Evolutionary conservation across 2,888 invertebrate species (phyloP).

Genomic region (Drosophila nr. fundita): DNA sequence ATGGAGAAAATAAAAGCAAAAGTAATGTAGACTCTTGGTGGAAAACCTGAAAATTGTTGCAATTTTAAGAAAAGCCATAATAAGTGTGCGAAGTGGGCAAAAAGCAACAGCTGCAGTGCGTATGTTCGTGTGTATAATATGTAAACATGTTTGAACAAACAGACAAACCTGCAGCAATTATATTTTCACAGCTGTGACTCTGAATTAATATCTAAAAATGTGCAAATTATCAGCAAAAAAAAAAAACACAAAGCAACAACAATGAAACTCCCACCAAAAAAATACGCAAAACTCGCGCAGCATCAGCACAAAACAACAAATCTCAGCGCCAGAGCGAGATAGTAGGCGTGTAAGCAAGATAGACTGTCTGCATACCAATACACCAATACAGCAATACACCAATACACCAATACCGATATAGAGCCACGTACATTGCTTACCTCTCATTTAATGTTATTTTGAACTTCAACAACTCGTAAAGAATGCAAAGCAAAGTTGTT

Average conservation of each 20-base stretch:
- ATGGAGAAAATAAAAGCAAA: conserved; percentile 39
- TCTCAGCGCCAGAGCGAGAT: conserved; percentile 2
- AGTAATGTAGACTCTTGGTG: conserved; percentile 18
- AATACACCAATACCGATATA: conserved; percentile 17
- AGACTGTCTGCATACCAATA: conserved; percentile 23
- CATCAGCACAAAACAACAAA: conserved; percentile 41
- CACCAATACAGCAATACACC: not conserved
- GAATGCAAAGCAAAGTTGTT: conserved; percentile 45
- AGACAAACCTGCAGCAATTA: not conserved
- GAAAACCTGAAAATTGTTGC: conserved; percentile 55
- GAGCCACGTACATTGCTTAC: conserved; percentile 50
- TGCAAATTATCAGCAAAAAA: conserved; percentile 45
- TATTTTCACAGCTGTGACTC: conserved; percentile 8
- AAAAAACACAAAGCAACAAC: conserved; percentile 19
- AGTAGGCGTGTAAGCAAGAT: conserved; percentile 3
- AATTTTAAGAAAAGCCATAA: conserved; percentile 54
- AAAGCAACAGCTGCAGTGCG: conserved; percentile 23
- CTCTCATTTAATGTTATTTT: conserved; percentile 33
- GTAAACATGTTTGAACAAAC: conserved; percentile 24
- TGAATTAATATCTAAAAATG: conserved; percentile 30
- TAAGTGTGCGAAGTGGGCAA: conserved; percentile 43
- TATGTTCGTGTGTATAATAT: conserved; percentile 11
- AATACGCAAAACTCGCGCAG: conserved; percentile 36
- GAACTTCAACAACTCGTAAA: conserved; percentile 27
- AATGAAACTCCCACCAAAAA: conserved; percentile 61